Evolutionary conservation across 2,113 vertebrate genomes (phyloP).

Genomic region (Eonycteris spelaea): DNA sequence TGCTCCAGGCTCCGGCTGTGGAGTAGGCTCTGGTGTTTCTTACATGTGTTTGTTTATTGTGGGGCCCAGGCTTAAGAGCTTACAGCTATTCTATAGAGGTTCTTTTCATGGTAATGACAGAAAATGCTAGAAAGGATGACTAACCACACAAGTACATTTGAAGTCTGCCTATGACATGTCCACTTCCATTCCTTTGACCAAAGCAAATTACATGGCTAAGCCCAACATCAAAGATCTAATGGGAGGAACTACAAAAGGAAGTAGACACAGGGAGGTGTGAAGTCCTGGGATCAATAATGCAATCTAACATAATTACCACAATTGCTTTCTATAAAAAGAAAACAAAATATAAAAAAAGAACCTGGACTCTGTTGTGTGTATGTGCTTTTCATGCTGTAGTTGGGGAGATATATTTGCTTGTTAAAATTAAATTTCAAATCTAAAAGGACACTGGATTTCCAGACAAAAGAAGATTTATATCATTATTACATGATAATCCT

Average conservation of each 20-base stretch:
- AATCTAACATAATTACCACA: neutral
- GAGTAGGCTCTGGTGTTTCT: neutral
- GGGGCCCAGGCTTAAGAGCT: neutral
- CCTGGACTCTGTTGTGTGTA: neutral
- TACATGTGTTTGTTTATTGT: neutral
- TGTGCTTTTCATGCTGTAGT: neutral
- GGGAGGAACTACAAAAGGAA: neutral
- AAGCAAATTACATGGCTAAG: neutral
- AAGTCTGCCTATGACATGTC: neutral
- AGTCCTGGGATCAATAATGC: neutral
- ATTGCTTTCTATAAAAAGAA: conserved; percentile 9
- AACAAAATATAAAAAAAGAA: neutral
- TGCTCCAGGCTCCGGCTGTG: neutral
- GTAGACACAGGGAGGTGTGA: neutral
- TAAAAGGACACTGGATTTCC: neutral
- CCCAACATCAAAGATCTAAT: neutral
- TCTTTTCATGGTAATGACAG: neutral
- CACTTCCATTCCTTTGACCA: neutral
- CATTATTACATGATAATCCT: neutral
- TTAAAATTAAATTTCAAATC: neutral
- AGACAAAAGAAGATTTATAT: neutral
- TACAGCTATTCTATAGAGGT: neutral
- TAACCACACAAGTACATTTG: neutral
- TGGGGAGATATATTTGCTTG: neutral
- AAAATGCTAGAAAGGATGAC: neutral